These are phyloP conservation scores for Peromyscus aztecus DNA, from an alignment of 2,797 vertebrate species.

Conservation along the genomic window DNA sequence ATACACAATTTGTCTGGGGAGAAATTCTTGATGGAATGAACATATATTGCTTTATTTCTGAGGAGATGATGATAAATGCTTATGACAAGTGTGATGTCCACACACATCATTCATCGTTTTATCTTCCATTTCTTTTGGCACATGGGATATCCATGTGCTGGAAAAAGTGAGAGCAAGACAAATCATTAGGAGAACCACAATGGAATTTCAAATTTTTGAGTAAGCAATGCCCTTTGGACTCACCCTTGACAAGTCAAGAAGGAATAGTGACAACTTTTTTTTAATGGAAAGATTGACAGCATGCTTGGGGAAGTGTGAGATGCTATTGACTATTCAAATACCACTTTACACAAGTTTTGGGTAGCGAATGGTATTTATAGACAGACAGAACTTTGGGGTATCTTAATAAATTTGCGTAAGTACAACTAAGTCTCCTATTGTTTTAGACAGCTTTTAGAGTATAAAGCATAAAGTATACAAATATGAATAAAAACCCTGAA, in stretches of 20 bases:
- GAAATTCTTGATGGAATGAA: constrained; percentile 75
- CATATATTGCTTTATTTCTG: constrained; percentile 33
- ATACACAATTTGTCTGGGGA: constrained; percentile 74
- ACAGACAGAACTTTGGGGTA: neutral
- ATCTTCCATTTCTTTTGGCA: constrained; percentile 80
- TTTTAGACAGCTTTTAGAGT: neutral
- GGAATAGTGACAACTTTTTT: constrained; percentile 32
- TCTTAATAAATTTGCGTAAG: neutral
- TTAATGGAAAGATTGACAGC: constrained; percentile 41
- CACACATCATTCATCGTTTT: constrained; percentile 74
- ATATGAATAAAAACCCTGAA: neutral
- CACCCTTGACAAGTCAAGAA: constrained; percentile 52
- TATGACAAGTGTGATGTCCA: constrained; percentile 71
- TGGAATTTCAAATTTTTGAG: constrained; percentile 61
- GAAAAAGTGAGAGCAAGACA: constrained; percentile 52
- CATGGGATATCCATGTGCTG: constrained; percentile 40
- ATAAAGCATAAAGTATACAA: neutral
- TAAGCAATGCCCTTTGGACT: constrained; percentile 57
- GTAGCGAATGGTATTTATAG: neutral
- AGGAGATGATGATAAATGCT: constrained; percentile 77
- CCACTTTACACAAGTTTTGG: neutral
- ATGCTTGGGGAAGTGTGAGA: neutral
- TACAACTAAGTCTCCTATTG: neutral
- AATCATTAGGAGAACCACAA: neutral
- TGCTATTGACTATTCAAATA: neutral